These are phyloP conservation scores for Parambassis ranga DNA, from an alignment of 2,797 vertebrate genomes.

Conservation along the genomic window DNA sequence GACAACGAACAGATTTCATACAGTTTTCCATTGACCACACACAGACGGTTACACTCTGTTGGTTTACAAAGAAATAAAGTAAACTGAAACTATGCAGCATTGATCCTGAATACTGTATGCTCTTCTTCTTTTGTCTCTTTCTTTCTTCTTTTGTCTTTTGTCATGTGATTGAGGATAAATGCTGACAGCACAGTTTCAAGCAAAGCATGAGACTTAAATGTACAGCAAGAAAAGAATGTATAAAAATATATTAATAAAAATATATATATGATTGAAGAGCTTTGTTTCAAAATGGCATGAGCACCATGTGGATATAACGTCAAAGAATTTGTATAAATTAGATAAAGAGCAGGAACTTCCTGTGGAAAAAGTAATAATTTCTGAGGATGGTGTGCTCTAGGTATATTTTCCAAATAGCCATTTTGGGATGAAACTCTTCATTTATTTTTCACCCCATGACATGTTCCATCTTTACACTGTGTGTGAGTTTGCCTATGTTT, in stretches of 20 bases:
- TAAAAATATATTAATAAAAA: conserved; percentile 38
- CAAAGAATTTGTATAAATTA: neutral
- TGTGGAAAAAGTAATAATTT: conserved; percentile 11
- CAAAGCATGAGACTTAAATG: conserved; percentile 65
- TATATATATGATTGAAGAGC: conserved; percentile 57
- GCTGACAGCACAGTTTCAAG: conserved; percentile 67
- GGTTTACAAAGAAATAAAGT: conserved; percentile 55
- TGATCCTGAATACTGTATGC: conserved; percentile 64
- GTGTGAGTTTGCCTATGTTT: conserved; percentile 66
- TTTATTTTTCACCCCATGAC: conserved; percentile 64
- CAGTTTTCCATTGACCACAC: conserved; percentile 19
- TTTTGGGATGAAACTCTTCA: conserved; percentile 61
- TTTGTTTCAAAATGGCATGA: conserved; percentile 48
- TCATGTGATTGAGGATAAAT: conserved; percentile 68
- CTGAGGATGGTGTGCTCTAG: conserved; percentile 7
- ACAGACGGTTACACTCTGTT: conserved; percentile 11
- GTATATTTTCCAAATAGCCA: conserved; percentile 6
- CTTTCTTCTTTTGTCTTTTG: conserved; percentile 35
- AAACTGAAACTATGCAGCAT: conserved; percentile 74
- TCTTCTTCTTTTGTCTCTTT: conserved; percentile 16
- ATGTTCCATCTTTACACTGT: conserved; percentile 70
- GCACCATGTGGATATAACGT: conserved; percentile 19
- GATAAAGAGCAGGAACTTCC: neutral
- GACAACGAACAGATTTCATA: conserved; percentile 24
- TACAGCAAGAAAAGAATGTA: conserved; percentile 70